A percentile compares a stretch with the other conserved stretches of the same genome.
phyloP scores from a whole-genome alignment of 2,888 invertebrate genomes.

The Troglohyphantes excavatus region DNA sequence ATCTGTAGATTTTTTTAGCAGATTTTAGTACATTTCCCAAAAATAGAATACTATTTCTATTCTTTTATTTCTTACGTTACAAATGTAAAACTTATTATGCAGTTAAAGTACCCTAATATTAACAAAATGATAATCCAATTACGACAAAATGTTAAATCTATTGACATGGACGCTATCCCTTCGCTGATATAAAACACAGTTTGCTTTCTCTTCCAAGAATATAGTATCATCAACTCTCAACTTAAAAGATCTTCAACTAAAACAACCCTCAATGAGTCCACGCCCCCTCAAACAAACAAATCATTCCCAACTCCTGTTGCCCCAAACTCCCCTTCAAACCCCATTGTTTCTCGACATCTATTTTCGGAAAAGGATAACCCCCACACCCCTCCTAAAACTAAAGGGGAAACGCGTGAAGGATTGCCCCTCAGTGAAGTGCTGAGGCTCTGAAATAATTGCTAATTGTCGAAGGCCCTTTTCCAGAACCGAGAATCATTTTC shows the following conservation, averaged over 20 bases:
- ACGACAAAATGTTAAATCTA: too few species aligned
- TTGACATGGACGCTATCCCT: too few species aligned
- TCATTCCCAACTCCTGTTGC: conserved; percentile 76
- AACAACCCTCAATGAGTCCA: conserved; percentile 12
- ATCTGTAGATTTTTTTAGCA: too few species aligned
- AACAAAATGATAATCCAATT: too few species aligned
- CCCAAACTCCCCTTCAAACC: conserved; percentile 52
- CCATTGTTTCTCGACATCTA: conserved; percentile 76
- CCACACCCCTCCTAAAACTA: conserved; percentile 19
- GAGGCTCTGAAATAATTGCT: conserved; percentile 71
- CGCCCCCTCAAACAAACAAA: conserved; percentile 33
- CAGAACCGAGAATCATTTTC: conserved; percentile 18
- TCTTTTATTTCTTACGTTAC: too few species aligned
- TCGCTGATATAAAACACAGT: too few species aligned
- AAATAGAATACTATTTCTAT: too few species aligned
- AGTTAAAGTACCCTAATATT: too few species aligned
- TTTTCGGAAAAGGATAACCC: conserved; percentile 24
- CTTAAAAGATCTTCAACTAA: background rate
- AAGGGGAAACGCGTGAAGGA: conserved; percentile 44
- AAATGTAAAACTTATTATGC: too few species aligned
- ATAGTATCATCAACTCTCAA: too few species aligned
- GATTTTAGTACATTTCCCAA: too few species aligned
- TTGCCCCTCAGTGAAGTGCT: conserved; percentile 53
- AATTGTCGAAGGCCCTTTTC: conserved; percentile 58
- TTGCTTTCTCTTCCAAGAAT: too few species aligned